These are phyloP conservation scores for Tragopan temminckii DNA, from an alignment of 2,797 vertebrate genomes.

Conservation along the genomic window DNA sequence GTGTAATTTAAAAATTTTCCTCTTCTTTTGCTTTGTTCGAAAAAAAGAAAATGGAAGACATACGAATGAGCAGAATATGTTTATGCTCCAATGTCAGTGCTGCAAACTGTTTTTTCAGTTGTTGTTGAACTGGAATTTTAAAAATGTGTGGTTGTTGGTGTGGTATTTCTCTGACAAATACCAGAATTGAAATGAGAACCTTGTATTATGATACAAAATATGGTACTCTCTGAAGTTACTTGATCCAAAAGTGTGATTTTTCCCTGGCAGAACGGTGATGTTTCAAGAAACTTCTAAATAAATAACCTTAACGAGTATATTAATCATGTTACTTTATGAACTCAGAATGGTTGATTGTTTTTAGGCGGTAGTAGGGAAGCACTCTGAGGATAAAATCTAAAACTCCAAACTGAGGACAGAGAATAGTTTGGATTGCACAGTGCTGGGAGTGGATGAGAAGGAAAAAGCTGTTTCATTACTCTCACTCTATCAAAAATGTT, in stretches of 20 bases:
- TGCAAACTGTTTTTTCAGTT: slow-evolving; percentile 72
- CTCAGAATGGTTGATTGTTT: not conserved
- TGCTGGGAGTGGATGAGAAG: not conserved
- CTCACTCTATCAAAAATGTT: not conserved
- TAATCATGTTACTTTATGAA: not conserved
- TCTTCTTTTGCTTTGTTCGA: slow-evolving; percentile 20
- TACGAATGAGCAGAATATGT: slow-evolving; percentile 63
- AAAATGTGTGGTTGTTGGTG: slow-evolving; percentile 53
- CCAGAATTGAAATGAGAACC: slow-evolving; percentile 25
- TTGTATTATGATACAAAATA: slow-evolving; percentile 30
- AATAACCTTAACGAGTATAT: slow-evolving; percentile 13
- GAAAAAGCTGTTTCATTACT: slow-evolving; percentile 2
- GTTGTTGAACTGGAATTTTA: slow-evolving; percentile 55
- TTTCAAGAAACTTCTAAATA: slow-evolving; percentile 1
- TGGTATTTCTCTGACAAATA: slow-evolving; percentile 58
- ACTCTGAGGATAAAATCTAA: slow-evolving; percentile 13
- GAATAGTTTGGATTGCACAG: not conserved
- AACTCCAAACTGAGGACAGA: slow-evolving; percentile 7
- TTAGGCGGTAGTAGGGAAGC: not conserved
- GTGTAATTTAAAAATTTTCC: slow-evolving; percentile 13
- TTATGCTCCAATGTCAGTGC: slow-evolving; percentile 63
- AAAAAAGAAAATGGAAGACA: slow-evolving; percentile 52
- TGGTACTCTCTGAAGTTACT: slow-evolving; percentile 28
- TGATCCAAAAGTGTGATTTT: slow-evolving; percentile 32
- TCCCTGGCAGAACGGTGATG: slow-evolving; percentile 1